Evolutionary conservation across 2,113 vertebrate species (phyloP).

Genomic region (Odobenus rosmarus): DNA sequence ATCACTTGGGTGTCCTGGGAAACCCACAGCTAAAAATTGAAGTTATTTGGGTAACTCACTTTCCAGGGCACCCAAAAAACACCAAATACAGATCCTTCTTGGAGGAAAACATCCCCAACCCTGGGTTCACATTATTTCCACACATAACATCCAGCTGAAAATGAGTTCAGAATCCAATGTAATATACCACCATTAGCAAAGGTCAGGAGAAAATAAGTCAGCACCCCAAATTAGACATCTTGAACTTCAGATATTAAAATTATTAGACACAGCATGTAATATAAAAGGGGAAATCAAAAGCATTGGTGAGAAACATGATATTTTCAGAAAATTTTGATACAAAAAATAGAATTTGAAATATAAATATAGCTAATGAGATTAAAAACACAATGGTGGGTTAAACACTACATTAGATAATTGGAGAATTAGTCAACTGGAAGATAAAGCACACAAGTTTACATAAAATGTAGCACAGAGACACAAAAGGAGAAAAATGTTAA

Average conservation of each 20-base stretch:
- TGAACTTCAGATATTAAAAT: background rate
- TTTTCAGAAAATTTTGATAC: background rate
- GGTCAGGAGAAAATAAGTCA: background rate
- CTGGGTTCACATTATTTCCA: background rate
- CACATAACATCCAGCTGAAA: background rate
- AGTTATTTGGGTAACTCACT: background rate
- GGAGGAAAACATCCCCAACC: background rate
- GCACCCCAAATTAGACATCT: background rate
- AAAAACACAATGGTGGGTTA: background rate
- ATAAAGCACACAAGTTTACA: background rate
- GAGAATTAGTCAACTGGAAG: background rate
- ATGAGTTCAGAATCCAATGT: background rate
- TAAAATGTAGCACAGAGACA: background rate
- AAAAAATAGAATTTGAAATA: background rate
- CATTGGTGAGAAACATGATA: background rate
- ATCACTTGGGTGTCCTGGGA: background rate
- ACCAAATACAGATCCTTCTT: background rate
- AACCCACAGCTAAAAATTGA: constrained; percentile 8
- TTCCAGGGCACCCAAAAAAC: background rate
- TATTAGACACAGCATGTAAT: background rate
- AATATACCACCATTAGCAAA: background rate
- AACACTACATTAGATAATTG: background rate
- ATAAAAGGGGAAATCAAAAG: background rate
- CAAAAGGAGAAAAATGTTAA: background rate
- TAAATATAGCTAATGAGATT: background rate